Evolutionary conservation across 2,113 vertebrate species (phyloP).

Genomic region (Semnopithecus entellus): DNA sequence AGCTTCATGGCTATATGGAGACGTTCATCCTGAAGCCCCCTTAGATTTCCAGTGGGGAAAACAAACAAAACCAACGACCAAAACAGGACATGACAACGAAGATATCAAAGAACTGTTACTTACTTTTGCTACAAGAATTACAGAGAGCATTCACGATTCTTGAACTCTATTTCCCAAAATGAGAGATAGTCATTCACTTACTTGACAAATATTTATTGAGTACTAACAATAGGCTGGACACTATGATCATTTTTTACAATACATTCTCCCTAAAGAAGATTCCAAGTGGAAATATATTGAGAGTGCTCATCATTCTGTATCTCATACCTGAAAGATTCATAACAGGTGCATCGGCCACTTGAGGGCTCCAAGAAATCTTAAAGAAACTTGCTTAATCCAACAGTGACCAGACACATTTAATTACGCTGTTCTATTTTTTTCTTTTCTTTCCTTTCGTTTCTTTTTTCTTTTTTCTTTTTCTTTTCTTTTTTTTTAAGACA

Average conservation of each 20-base stretch:
- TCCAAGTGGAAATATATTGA: background rate
- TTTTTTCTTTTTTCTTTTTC: too few species aligned
- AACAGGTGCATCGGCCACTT: background rate
- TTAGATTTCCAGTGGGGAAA: background rate
- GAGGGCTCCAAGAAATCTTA: background rate
- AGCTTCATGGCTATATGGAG: background rate
- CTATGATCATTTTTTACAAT: background rate
- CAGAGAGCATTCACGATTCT: background rate
- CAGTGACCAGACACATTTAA: background rate
- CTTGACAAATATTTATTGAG: background rate
- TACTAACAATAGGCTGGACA: background rate
- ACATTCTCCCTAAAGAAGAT: background rate
- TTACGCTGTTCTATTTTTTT: background rate
- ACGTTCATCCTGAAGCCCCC: background rate
- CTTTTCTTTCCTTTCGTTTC: background rate
- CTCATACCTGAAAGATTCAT: background rate
- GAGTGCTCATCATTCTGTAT: background rate
- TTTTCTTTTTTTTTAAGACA: too few species aligned
- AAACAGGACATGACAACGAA: background rate
- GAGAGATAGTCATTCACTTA: background rate
- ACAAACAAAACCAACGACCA: background rate
- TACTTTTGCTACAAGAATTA: background rate
- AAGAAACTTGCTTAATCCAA: background rate
- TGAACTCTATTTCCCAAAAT: background rate
- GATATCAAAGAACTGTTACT: background rate